These are phyloP conservation scores for Vanacampus margaritifer DNA, from an alignment of 2,113 vertebrate genomes.

Conservation along the genomic window DNA sequence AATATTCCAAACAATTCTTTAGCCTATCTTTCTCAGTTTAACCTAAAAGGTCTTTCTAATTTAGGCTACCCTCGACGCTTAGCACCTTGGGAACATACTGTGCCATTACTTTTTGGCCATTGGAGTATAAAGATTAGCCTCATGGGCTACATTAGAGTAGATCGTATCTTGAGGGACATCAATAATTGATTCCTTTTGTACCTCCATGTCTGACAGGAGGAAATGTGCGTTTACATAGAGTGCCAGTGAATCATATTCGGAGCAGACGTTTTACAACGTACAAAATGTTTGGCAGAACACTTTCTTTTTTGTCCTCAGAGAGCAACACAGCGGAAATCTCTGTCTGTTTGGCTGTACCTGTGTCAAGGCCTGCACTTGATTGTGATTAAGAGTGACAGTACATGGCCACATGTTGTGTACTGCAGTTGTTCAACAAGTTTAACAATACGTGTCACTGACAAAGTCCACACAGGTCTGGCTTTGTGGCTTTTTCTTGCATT, in stretches of 20 bases:
- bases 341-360: conserved; percentile 43
- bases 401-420: conserved; percentile 61
- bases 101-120: not conserved
- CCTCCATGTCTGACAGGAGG: not conserved
- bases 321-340: conserved; percentile 6
- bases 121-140: too few relatives aligned
- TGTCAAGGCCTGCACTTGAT: conserved; percentile 52
- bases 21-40: too few relatives aligned
- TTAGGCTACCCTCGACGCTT: too few relatives aligned
- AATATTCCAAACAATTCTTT: too few relatives aligned
- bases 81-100: too few relatives aligned
- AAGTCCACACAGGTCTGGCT: conserved; percentile 53
- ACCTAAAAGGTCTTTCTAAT: too few relatives aligned
- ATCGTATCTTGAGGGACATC: not conserved
- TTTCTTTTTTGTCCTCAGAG: conserved; percentile 8
- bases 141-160: not conserved
- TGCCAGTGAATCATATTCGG: not conserved
- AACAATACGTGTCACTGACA: conserved; percentile 52
- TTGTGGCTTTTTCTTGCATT: conserved; percentile 34
- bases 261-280: conserved; percentile 1
- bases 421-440: conserved; percentile 61
- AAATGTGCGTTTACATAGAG: not conserved
- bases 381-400: conserved; percentile 62
- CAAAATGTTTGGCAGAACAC: conserved; percentile 3
- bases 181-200: not conserved